Base-by-base conservation (phyloP, 2,888 invertebrate species). In the Lithophane semibrunnea region DNA sequence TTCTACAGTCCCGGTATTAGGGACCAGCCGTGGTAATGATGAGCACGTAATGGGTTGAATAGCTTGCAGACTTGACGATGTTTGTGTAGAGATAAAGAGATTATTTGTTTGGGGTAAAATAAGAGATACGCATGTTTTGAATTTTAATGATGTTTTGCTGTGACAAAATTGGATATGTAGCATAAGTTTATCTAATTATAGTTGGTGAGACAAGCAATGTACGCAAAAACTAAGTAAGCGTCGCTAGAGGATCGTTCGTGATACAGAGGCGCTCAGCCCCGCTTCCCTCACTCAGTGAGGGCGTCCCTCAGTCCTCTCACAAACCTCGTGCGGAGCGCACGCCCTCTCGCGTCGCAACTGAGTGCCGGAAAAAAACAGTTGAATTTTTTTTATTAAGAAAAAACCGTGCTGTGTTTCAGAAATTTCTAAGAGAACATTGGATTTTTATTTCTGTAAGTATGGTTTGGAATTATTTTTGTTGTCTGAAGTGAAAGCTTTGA, bases 371-470 rank as follows among this genome's bases (percentile, higher is more conserved):
- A 87, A 88, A 89, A 90, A 90, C 92, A 92, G 92, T 94, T 92
- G 89, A 87, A 91, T 93, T 91, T 91, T 91, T 93, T 93, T 90
- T 90, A 90, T 90, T 90, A 91, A 90, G 89, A 93, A 93, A 92
- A 92, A 93, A 92, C 90, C 93, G 96, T 96, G 96, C 91, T 94
- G 96, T 96, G 96, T 92, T 91, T 89, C 88, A 88, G 71, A 88
- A 88, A 91, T 89, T 90, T 90, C 87, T 91, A 87, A 90, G 82
- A 90, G 87, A 86, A 85, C 87, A 81, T 94, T 93, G 96, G 96
- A 96, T 96, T 95, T 93, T 91, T 90, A 82, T 90, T 87, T 88
- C 90, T 90, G 96, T 96, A 91, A 96, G 96, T 96, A 93, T 80
- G 67, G 63, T 75, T 86, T 79, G 64, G 78, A 63, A 81, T 83